These are phyloP conservation scores for Ceyx cyanopectus DNA, from an alignment of 2,113 vertebrate species.

Conservation along the genomic window DNA sequence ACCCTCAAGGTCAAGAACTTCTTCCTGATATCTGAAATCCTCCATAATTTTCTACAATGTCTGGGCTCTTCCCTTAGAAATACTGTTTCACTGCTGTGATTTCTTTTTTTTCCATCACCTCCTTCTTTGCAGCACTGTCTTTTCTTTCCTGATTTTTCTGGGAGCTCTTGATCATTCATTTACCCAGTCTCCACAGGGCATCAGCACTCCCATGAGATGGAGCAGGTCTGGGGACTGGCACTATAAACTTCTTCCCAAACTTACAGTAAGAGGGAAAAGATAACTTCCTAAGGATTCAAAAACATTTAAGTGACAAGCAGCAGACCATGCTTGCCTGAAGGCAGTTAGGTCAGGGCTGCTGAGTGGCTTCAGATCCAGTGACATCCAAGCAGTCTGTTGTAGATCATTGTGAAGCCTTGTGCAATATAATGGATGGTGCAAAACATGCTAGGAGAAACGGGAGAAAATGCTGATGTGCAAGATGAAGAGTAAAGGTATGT, in stretches of 20 bases:
- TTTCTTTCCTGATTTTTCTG: neutral
- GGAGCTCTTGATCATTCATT: neutral
- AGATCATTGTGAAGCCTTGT: neutral
- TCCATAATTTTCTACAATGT: neutral
- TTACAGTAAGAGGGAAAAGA: neutral
- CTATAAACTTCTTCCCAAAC: neutral
- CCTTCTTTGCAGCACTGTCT: neutral
- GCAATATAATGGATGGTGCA: neutral
- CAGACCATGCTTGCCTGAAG: neutral
- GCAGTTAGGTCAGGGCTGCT: neutral
- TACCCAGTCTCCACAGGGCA: accelerated
- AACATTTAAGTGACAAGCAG: neutral
- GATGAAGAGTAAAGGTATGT: neutral
- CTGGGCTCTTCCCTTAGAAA: neutral
- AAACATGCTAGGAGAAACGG: neutral
- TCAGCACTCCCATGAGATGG: neutral
- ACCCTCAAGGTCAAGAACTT: too few species aligned
- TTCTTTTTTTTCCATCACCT: neutral
- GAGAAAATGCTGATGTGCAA: neutral
- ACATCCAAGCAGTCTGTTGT: neutral
- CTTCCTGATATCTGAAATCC: neutral
- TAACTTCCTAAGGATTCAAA: neutral
- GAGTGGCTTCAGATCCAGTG: neutral
- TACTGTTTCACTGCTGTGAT: neutral
- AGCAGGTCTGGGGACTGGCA: neutral